Evolutionary conservation across 2,113 vertebrate species (phyloP).

Genomic region (Neogale vison): DNA sequence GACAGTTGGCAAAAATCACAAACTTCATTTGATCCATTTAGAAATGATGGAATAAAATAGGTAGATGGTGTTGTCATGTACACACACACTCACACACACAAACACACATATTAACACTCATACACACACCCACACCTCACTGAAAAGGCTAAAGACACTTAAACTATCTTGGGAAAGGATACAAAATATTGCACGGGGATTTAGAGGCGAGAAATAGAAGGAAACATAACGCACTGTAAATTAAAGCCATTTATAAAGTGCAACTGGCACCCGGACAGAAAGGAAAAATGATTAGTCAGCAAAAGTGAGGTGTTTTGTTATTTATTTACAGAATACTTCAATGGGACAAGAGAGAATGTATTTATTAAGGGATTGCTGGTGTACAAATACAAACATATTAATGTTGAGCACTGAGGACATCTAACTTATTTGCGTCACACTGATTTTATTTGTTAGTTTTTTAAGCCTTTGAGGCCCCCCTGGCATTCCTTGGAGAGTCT

Average conservation of each 20-base stretch:
- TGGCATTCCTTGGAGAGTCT: background rate
- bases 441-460: background rate
- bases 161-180: constrained; percentile 82
- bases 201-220: constrained; percentile 78
- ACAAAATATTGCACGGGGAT: constrained; percentile 85
- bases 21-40: constrained; percentile 28
- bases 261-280: constrained; percentile 68
- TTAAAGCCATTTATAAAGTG: constrained; percentile 95
- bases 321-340: constrained; percentile 70
- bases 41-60: constrained; percentile 36
- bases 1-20: constrained; percentile 23
- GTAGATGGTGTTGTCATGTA: constrained; percentile 41
- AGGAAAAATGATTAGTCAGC: constrained; percentile 78
- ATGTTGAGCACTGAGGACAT: background rate
- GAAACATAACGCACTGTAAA: constrained; percentile 89
- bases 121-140: background rate
- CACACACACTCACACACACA: background rate
- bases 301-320: constrained; percentile 62
- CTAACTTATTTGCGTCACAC: background rate
- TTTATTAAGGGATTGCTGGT: constrained; percentile 34
- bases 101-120: background rate
- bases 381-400: constrained; percentile 43
- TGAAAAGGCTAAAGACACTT: constrained; percentile 87
- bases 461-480: background rate
- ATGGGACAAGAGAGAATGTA: constrained; percentile 26